Base-by-base conservation (phyloP, 2,113 vertebrate genomes). In the Peucedramus taeniatus region DNA sequence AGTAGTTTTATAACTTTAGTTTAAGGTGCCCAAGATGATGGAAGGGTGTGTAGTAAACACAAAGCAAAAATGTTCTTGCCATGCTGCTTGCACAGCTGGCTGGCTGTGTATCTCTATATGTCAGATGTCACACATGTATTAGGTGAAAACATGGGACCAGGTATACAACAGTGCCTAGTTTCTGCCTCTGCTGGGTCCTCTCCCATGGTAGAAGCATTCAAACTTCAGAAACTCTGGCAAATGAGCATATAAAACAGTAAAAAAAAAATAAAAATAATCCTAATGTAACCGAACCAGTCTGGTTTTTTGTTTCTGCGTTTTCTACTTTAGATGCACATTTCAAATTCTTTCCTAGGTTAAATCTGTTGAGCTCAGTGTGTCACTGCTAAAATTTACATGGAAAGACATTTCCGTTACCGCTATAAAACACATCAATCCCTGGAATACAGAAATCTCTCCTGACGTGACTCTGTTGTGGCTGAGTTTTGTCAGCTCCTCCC, bases 381-480 rank as follows among this genome's bases (percentile, higher is more conserved):
- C 54, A 44, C 4, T 53, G 37, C 28, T 60, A 53, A 44, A 82
- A 75, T 89, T 75, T 70, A 57, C 49, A 61, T 9, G 26, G 51
- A 63, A 86, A 74, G 24, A 12, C 65, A 51, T 76, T 85, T 87
- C 49, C 63, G 42, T 47, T 42, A 39, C 35, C 1, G 1, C 64
- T 70, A 65, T 19, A 66, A 83, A 95, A 40, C 30, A 54, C 22
- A 54, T 30, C 26, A 59, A 1, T 33, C 59, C 61, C 75, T 30
- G 42, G 31, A 70, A 69, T 13, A 64, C 51, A 91, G 37, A 53
- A 76, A 39, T 66, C n/a, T 63, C 47, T 74, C 66, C 37, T 13
- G 19, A 45, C 0, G 0, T 4, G 30, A 35, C n/a, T 9, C 15
- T 35, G 2, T 4, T 1, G 3, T 15, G 57, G 44, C 70, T 59